Percentiles rank a stretch among this genome's conserved stretches.
Conservation (phyloP, 2,113 vertebrate genomes). For the Hystrix cristata region DNA sequence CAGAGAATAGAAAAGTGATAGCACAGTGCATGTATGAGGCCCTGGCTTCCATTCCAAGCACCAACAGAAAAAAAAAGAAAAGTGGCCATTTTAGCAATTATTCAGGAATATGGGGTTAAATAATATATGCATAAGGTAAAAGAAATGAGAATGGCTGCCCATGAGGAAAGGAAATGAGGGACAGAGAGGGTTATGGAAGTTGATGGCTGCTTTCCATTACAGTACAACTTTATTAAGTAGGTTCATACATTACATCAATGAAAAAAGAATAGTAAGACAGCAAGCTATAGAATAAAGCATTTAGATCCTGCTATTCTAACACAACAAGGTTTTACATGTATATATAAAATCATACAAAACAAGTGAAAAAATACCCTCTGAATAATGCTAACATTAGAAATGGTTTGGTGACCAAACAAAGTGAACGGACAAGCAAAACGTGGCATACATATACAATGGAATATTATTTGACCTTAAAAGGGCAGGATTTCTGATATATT, state of each 20-base stretch:
- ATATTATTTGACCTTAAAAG: background rate
- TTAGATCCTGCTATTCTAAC: background rate
- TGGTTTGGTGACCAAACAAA: background rate
- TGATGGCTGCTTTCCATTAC: background rate
- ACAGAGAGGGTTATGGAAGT: too few relatives aligned
- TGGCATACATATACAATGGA: background rate
- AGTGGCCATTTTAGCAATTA: background rate
- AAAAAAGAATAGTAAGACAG: constrained; percentile 18
- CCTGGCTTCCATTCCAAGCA: background rate
- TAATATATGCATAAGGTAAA: background rate
- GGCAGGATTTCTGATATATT: background rate
- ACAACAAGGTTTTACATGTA: background rate
- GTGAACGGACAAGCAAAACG: background rate
- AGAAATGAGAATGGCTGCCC: background rate
- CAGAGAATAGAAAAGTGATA: background rate
- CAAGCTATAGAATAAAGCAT: background rate
- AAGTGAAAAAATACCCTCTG: background rate
- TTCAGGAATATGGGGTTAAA: background rate
- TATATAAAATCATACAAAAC: background rate
- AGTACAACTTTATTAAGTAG: background rate
- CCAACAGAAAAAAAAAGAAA: background rate
- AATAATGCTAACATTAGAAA: background rate
- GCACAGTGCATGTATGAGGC: background rate
- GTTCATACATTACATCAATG: background rate
- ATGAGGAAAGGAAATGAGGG: background rate